Conservation (phyloP, 2,888 invertebrate genomes). For the Halictus quadricinctus region DNA sequence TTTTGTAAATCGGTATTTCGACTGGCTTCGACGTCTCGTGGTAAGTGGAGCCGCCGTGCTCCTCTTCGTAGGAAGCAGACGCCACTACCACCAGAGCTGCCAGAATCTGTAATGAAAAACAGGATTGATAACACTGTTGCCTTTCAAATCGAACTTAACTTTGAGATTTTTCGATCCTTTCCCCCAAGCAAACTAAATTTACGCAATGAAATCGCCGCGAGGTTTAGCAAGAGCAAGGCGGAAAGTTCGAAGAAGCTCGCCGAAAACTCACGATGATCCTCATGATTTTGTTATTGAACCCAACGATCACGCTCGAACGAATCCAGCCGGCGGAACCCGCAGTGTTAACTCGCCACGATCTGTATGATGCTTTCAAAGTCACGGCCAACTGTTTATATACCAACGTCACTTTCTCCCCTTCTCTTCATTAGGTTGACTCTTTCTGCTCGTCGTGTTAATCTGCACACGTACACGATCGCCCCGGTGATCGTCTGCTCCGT, state of each 20-base stretch:
- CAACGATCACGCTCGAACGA: conserved; percentile 44
- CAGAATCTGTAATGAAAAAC: conserved; percentile 70
- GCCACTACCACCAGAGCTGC: conserved; percentile 65
- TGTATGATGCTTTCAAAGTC: conserved; percentile 80
- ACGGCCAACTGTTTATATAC: conserved; percentile 81
- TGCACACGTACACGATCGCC: conserved; percentile 28
- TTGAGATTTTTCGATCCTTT: neutral
- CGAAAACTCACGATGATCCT: conserved; percentile 74
- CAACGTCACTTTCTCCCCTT: conserved; percentile 81
- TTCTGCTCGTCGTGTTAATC: conserved; percentile 38
- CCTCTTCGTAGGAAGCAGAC: conserved; percentile 74
- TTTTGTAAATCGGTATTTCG: conserved; percentile 79
- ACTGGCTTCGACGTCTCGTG: conserved; percentile 79
- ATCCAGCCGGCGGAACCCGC: conserved; percentile 57
- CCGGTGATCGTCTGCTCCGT: conserved; percentile 26
- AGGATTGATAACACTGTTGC: conserved; percentile 1
- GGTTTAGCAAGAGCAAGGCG: neutral
- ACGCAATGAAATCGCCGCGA: neutral
- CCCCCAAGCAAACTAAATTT: too few relatives aligned
- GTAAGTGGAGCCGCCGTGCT: conserved; percentile 74
- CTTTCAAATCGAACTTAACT: neutral
- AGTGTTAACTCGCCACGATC: conserved; percentile 61
- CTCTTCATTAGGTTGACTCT: conserved; percentile 70
- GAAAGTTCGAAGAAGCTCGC: neutral
- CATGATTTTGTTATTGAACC: conserved; percentile 65